These are phyloP conservation scores for Saxidomus purpurata DNA, from an alignment of 1,140 invertebrate genomes.

Conservation along the genomic window DNA sequence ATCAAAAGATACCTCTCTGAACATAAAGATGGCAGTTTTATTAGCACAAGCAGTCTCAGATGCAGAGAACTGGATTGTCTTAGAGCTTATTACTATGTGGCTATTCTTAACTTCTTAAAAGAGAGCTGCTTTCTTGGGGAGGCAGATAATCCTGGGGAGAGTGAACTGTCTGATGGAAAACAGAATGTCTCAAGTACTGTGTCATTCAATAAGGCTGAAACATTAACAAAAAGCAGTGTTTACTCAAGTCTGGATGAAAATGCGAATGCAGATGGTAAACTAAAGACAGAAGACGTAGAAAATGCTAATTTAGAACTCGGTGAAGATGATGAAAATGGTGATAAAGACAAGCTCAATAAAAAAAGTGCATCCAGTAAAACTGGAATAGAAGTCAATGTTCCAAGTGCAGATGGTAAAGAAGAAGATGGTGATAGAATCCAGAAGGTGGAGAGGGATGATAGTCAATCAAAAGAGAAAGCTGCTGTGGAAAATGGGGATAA, in stretches of 20 bases:
- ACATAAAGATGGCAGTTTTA: constrained; percentile 78
- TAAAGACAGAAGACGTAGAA: constrained; percentile 16
- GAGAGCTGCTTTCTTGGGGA: constrained; percentile 51
- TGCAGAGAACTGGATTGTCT: constrained; percentile 83
- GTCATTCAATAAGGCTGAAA: neutral
- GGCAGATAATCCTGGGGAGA: neutral
- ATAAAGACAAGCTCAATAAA: neutral
- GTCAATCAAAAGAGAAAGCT: neutral
- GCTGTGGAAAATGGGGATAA: neutral
- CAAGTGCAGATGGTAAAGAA: neutral
- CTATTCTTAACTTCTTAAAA: constrained; percentile 75
- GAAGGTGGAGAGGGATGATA: neutral
- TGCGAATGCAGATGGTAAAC: neutral
- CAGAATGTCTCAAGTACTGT: too few species aligned
- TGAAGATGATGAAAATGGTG: neutral
- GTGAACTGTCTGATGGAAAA: neutral
- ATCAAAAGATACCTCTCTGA: constrained; percentile 81
- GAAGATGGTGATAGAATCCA: too few species aligned
- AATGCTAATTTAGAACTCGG: constrained; percentile 22
- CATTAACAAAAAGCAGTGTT: neutral
- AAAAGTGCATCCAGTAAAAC: neutral
- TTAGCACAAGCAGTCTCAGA: constrained; percentile 75
- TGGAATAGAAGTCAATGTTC: neutral
- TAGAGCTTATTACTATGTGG: constrained; percentile 81
- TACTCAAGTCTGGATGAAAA: constrained; percentile 14